Percentiles rank a stretch among this genome's conserved stretches.
Conservation (phyloP, 2,113 vertebrate genomes). For the Pelobates fuscus region DNA sequence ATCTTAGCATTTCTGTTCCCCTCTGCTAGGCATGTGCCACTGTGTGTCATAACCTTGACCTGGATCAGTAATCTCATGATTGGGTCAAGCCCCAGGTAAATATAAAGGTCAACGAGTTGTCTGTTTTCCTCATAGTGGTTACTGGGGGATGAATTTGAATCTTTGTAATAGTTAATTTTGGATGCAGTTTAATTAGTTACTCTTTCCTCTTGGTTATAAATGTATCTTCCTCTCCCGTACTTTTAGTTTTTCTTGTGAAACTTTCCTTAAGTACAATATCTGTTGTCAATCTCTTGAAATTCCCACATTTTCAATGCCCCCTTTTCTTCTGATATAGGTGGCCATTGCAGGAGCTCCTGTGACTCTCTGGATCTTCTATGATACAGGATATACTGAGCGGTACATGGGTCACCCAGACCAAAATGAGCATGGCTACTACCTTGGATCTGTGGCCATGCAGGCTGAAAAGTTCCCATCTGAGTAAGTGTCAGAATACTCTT, state of each 20-base stretch:
- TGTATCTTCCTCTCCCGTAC: not conserved
- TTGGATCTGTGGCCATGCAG: conserved; percentile 80
- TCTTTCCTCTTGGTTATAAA: not conserved
- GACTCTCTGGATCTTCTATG: conserved; percentile 80
- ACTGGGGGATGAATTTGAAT: not conserved
- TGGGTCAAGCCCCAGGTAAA: not conserved
- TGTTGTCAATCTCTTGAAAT: not conserved
- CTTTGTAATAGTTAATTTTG: not conserved
- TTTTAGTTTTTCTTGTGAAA: not conserved
- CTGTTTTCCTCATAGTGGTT: not conserved
- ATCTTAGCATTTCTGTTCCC: not conserved
- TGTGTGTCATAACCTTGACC: not conserved
- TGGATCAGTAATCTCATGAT: not conserved
- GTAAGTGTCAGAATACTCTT: conserved; percentile 63
- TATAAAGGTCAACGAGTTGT: not conserved
- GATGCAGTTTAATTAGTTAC: not conserved
- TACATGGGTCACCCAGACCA: conserved; percentile 81
- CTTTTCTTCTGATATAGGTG: conserved; percentile 61
- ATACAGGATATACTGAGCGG: conserved; percentile 79
- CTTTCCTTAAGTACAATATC: not conserved
- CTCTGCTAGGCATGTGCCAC: not conserved
- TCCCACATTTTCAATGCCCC: not conserved
- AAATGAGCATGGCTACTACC: conserved; percentile 78
- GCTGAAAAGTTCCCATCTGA: conserved; percentile 82
- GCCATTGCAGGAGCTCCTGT: conserved; percentile 77